Percentiles rank a stretch among this genome's conserved stretches.
Evolutionary conservation across 2,888 invertebrate genomes (phyloP).

Genomic region (Pammene aurita): DNA sequence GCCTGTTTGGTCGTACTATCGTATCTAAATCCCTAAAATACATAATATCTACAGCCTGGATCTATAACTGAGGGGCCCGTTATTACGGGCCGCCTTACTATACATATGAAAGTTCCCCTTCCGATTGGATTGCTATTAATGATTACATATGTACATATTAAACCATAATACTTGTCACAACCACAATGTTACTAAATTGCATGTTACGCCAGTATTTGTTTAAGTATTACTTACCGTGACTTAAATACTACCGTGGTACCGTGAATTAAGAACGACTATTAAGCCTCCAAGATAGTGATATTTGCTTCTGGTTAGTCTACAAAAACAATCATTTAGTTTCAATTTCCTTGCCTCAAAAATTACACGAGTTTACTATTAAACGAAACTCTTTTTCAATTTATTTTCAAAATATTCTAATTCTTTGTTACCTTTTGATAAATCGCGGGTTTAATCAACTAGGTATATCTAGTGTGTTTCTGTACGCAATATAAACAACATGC

Average conservation of each 20-base stretch:
- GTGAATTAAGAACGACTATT: slow-evolving; percentile 21
- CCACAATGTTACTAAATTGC: background rate
- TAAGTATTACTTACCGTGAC: slow-evolving; percentile 18
- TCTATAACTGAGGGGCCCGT: too few species aligned
- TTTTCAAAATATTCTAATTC: background rate
- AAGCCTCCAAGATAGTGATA: slow-evolving; percentile 20
- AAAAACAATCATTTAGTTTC: background rate
- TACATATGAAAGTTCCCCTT: too few species aligned
- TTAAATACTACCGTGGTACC: slow-evolving; percentile 16
- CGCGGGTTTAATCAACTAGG: background rate
- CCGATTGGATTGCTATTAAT: too few species aligned
- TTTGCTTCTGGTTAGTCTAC: slow-evolving; percentile 6
- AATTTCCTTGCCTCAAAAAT: background rate
- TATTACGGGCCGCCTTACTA: too few species aligned
- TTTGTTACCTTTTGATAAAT: too few species aligned
- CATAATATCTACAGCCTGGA: too few species aligned
- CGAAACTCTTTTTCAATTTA: background rate
- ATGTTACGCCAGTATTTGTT: slow-evolving; percentile 20
- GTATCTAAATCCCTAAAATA: too few species aligned
- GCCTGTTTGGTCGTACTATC: too few species aligned
- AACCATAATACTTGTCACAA: too few species aligned
- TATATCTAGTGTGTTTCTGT: slow-evolving; percentile 26
- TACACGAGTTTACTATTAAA: background rate
- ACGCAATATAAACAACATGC: slow-evolving; percentile 27
- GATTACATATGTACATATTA: too few species aligned